Conservation (phyloP, 2,113 vertebrate species). For the Larimichthys crocea region DNA sequence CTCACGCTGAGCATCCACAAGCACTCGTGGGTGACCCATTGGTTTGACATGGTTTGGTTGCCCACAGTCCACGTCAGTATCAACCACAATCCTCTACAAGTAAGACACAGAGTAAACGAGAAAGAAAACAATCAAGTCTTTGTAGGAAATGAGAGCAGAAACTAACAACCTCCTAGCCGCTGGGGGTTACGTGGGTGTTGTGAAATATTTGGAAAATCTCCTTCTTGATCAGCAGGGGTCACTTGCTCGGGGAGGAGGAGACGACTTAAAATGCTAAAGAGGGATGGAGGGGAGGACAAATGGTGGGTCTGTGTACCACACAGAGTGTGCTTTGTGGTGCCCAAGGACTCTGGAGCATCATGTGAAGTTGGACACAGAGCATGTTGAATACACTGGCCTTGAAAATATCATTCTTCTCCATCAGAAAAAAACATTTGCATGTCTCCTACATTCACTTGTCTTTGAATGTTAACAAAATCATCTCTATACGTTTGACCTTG, state of each 20-base stretch:
- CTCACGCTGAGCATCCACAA: constrained; percentile 24
- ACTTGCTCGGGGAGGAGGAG: constrained; percentile 60
- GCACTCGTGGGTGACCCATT: constrained; percentile 46
- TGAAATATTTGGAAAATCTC: constrained; percentile 81
- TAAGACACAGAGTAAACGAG: constrained; percentile 14
- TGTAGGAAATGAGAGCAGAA: constrained; percentile 57
- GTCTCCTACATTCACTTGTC: constrained; percentile 43
- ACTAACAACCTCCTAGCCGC: constrained; percentile 47
- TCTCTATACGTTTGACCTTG: constrained; percentile 38
- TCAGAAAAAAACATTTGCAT: constrained; percentile 72
- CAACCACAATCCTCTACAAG: constrained; percentile 38
- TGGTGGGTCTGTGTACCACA: constrained; percentile 69
- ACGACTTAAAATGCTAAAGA: constrained; percentile 78
- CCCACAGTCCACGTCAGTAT: constrained; percentile 7
- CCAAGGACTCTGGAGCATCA: constrained; percentile 57
- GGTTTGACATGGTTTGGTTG: constrained; percentile 37
- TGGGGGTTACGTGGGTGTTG: constrained; percentile 73
- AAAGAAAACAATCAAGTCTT: constrained; percentile 62
- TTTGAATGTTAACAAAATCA: constrained; percentile 43
- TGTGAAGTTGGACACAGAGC: constrained; percentile 63
- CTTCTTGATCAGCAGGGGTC: constrained; percentile 66
- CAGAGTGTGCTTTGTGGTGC: constrained; percentile 79
- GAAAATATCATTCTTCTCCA: constrained; percentile 45
- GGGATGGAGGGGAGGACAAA: constrained; percentile 70
- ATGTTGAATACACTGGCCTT: constrained; percentile 56